phyloP scores from a whole-genome alignment of 2,888 invertebrate species.

The Hydropsyche betteni region DNA sequence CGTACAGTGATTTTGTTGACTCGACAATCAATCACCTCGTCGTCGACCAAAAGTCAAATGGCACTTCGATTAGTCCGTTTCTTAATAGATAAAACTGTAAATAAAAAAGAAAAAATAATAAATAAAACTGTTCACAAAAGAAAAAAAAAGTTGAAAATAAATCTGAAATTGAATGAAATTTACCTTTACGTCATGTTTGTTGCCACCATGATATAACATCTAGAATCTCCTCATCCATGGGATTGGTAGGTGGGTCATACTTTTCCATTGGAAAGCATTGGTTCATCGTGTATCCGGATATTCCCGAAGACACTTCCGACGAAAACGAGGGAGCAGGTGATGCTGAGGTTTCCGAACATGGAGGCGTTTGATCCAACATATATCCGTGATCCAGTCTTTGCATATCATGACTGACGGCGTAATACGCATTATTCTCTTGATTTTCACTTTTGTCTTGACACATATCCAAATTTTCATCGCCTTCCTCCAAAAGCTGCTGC shows the following conservation, averaged over 20 bases:
- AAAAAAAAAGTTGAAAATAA: not conserved
- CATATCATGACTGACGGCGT: constrained; percentile 57
- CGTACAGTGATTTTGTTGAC: constrained; percentile 30
- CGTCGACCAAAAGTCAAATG: constrained; percentile 22
- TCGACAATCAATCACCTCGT: constrained; percentile 6
- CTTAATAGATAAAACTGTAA: constrained; percentile 30
- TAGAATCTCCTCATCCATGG: constrained; percentile 87
- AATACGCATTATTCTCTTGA: constrained; percentile 57
- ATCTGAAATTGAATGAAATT: constrained; percentile 26
- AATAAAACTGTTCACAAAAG: not conserved
- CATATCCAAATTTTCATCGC: constrained; percentile 69
- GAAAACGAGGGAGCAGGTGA: constrained; percentile 79
- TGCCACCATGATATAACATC: constrained; percentile 89
- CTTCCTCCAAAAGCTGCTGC: constrained; percentile 80
- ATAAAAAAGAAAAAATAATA: not conserved
- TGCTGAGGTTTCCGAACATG: constrained; percentile 75
- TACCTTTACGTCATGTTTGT: constrained; percentile 65
- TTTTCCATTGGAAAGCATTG: constrained; percentile 66
- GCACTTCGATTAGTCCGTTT: constrained; percentile 24
- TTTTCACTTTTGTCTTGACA: constrained; percentile 62
- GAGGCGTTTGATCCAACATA: constrained; percentile 65
- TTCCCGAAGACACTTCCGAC: constrained; percentile 69
- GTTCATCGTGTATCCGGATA: constrained; percentile 63
- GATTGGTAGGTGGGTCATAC: constrained; percentile 60
- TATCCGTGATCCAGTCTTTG: constrained; percentile 63